Evolutionary conservation across 2,797 vertebrate species (phyloP).

Genomic region (Masticophis lateralis): DNA sequence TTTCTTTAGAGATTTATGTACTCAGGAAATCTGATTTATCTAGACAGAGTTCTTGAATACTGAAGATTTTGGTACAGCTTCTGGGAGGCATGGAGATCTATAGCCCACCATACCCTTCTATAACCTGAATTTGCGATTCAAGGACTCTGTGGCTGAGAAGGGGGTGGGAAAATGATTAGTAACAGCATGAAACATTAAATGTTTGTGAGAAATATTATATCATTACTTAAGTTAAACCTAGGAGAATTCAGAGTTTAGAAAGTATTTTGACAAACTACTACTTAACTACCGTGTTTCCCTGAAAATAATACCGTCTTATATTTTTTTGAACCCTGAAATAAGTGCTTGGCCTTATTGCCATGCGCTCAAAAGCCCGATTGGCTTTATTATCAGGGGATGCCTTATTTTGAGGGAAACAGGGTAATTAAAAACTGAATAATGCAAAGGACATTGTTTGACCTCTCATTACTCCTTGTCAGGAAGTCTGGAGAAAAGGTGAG

Average conservation of each 20-base stretch:
- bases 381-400: too few species aligned
- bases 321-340: too few species aligned
- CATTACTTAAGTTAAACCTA: neutral
- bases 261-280: neutral
- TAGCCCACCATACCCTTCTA: neutral
- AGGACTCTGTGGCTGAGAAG: neutral
- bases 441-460: neutral
- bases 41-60: neutral
- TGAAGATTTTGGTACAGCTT: neutral
- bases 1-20: neutral
- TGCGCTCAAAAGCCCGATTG: too few species aligned
- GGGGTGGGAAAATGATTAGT: neutral
- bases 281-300: neutral
- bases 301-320: too few species aligned
- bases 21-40: neutral
- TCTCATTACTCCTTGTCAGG: neutral
- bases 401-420: too few species aligned
- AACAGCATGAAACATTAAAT: neutral
- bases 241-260: neutral
- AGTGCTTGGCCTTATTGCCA: too few species aligned
- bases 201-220: neutral
- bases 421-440: neutral
- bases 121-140: neutral
- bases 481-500: neutral
- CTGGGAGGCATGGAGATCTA: neutral